phyloP scores from a whole-genome alignment of 2,113 vertebrate genomes.

The Copsychus sechellarum region DNA sequence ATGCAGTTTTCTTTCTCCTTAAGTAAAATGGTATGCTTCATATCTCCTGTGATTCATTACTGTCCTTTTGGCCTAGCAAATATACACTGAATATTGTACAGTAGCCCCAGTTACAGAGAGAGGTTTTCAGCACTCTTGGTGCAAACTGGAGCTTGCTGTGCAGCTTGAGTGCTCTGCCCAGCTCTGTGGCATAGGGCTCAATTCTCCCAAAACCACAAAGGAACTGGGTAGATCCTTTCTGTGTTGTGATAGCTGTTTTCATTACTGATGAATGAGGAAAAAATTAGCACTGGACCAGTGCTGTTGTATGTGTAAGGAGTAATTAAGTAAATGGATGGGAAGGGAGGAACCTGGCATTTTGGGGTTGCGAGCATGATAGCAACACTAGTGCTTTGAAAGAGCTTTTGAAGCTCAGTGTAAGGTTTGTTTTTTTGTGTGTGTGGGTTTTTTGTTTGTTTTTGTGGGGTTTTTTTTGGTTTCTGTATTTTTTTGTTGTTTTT shows the following conservation, averaged over 20 bases:
- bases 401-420: not conserved
- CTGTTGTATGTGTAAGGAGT: not conserved
- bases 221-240: not conserved
- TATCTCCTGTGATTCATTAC: not conserved
- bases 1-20: not conserved
- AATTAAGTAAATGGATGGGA: not conserved
- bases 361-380: not conserved
- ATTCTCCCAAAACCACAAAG: not conserved
- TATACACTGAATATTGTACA: not conserved
- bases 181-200: not conserved
- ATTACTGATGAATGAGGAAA: not conserved
- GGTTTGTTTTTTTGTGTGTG: too few species aligned
- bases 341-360: not conserved
- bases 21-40: not conserved
- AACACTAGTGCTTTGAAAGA: not conserved
- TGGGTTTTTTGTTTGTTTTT: too few species aligned
- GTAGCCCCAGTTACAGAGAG: not conserved
- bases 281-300: not conserved
- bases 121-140: not conserved
- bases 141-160: not conserved
- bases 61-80: not conserved
- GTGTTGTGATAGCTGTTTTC: not conserved
- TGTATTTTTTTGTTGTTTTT: not conserved
- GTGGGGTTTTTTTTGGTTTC: not conserved
- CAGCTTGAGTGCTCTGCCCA: not conserved